These are phyloP conservation scores for Drosophila murphyi DNA, from an alignment of 1,140 invertebrate species.

Conservation along the genomic window DNA sequence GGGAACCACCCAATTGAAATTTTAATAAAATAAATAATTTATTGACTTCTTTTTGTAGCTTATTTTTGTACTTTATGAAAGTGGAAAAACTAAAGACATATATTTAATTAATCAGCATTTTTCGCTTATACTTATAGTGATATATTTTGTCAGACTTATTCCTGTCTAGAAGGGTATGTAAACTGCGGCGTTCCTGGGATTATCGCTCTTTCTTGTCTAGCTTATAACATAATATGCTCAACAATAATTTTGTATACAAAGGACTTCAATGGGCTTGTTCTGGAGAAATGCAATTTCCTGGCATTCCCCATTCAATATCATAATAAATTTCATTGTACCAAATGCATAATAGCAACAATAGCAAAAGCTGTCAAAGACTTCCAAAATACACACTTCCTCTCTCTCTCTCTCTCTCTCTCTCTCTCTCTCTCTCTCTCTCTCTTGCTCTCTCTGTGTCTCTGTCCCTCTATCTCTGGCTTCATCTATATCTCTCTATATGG, in stretches of 20 bases:
- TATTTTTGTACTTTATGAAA: no score
- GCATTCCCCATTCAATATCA: conserved; percentile 20
- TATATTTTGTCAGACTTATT: no score
- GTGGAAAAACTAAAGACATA: no score
- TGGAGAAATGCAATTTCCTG: conserved; percentile 23
- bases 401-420: background rate
- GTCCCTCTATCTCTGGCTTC: background rate
- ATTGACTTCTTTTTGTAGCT: no score
- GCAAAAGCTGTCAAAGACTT: conserved; percentile 33
- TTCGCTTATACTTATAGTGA: no score
- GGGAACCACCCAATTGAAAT: no score
- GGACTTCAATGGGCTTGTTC: background rate
- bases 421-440: background rate
- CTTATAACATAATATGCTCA: background rate
- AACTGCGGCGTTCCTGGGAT: no score
- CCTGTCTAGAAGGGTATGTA: no score
- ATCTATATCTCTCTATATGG: background rate
- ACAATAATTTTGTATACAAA: background rate
- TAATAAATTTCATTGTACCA: conserved; percentile 40
- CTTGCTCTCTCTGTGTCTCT: background rate
- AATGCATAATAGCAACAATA: conserved; percentile 43
- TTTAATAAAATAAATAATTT: no score
- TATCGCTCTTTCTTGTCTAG: no score
- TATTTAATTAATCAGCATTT: no score
- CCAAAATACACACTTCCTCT: conserved; percentile 8